Conservation (phyloP, 2,797 vertebrate species). For the Neoniphon sammara region DNA sequence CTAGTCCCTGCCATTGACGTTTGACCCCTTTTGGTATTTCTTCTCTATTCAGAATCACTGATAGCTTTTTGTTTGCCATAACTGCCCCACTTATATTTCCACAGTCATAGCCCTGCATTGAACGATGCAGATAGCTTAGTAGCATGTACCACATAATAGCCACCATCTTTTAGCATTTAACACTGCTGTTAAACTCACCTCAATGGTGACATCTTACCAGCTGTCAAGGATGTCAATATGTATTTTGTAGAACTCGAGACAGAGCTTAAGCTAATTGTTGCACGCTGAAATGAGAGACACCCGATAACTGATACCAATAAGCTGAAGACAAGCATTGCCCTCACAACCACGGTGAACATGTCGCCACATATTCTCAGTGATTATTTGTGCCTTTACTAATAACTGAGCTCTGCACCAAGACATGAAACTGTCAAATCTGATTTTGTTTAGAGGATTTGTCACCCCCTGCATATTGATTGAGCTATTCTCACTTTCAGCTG, state of each 20-base stretch:
- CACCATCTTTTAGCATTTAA: slow-evolving; percentile 69
- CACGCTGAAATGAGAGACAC: slow-evolving; percentile 54
- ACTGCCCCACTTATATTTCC: slow-evolving; percentile 80
- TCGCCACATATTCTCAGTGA: slow-evolving; percentile 44
- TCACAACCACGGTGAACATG: slow-evolving; percentile 29
- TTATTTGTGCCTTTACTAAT: slow-evolving; percentile 64
- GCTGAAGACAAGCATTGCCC: slow-evolving; percentile 33
- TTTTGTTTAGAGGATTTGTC: slow-evolving; percentile 42
- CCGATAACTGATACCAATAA: slow-evolving; percentile 73
- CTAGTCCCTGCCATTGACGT: slow-evolving; percentile 79
- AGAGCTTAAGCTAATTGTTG: slow-evolving; percentile 64
- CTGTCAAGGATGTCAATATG: slow-evolving; percentile 62
- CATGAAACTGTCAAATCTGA: slow-evolving; percentile 62
- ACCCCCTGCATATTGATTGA: slow-evolving; percentile 45
- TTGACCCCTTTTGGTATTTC: slow-evolving; percentile 77
- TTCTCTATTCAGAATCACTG: slow-evolving; percentile 79
- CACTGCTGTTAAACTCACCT: slow-evolving; percentile 65
- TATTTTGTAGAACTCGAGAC: slow-evolving; percentile 57
- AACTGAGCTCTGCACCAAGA: slow-evolving; percentile 65
- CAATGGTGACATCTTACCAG: slow-evolving; percentile 53
- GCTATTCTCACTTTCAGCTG: slow-evolving; percentile 56
- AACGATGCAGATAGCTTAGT: slow-evolving; percentile 62
- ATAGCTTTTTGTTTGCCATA: slow-evolving; percentile 85
- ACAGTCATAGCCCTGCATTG: slow-evolving; percentile 66
- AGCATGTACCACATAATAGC: slow-evolving; percentile 63